phyloP scores from a whole-genome alignment of 2,113 vertebrate genomes.

The Hoplias malabaricus region DNA sequence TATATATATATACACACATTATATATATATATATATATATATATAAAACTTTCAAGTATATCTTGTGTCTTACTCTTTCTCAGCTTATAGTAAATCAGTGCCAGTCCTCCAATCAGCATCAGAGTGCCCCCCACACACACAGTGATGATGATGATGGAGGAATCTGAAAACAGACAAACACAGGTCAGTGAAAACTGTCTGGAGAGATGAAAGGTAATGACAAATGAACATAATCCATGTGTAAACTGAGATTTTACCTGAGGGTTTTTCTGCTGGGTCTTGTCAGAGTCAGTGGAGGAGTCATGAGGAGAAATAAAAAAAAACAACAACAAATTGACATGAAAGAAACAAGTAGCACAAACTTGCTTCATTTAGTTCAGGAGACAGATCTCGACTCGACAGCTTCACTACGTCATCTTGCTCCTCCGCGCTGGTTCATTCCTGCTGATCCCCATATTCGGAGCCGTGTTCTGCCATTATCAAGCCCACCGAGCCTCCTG shows the following conservation, averaged over 20 bases:
- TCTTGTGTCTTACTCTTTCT: not conserved
- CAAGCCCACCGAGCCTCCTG: no score
- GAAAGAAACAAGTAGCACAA: no score
- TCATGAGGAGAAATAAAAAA: not conserved
- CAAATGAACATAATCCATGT: not conserved
- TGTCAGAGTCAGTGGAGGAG: not conserved
- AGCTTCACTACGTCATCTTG: no score
- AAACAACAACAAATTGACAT: not conserved
- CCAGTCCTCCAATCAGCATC: conserved; percentile 1
- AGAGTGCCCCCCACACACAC: not conserved
- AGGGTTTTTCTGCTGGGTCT: not conserved
- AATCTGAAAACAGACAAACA: not conserved
- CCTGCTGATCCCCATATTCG: no score
- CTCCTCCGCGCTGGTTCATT: no score
- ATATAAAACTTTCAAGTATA: no score
- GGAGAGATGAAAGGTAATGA: not conserved
- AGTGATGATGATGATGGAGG: not conserved
- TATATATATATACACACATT: no score
- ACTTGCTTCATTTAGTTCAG: no score
- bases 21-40: no score
- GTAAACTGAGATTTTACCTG: not conserved
- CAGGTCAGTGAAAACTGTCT: not conserved
- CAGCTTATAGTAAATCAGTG: not conserved
- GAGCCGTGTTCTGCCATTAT: no score
- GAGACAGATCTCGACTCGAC: no score